A percentile compares a stretch with the other conserved stretches of the same genome.
Evolutionary conservation across 1,140 invertebrate species (phyloP).

Genomic region (Dendroctonus ponderosae): DNA sequence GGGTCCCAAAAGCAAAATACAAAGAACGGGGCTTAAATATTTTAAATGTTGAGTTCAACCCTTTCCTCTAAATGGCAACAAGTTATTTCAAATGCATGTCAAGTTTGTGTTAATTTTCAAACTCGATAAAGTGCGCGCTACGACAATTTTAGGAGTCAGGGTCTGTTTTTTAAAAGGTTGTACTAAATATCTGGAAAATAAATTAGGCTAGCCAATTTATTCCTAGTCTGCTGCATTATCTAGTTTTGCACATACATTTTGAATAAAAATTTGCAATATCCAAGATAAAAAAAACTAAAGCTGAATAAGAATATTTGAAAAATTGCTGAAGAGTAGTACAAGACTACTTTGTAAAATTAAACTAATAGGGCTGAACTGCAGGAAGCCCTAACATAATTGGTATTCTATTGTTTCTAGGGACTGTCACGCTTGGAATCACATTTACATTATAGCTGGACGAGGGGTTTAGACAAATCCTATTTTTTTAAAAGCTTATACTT

Average conservation of each 20-base stretch:
- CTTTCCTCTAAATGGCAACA: slow-evolving; percentile 37
- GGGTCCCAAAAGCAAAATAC: slow-evolving; percentile 24
- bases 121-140: slow-evolving; percentile 38
- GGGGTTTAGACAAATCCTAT: slow-evolving; percentile 24
- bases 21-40: slow-evolving; percentile 28
- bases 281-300: too few species aligned
- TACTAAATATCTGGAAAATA: slow-evolving; percentile 37
- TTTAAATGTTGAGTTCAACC: slow-evolving; percentile 30
- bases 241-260: too few species aligned
- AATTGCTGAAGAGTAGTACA: too few species aligned
- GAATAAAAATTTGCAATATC: too few species aligned
- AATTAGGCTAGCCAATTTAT: slow-evolving; percentile 41
- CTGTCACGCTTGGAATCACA: slow-evolving; percentile 16
- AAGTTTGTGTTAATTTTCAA: slow-evolving; percentile 41
- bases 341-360: too few species aligned
- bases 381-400: slow-evolving; percentile 4
- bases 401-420: slow-evolving; percentile 17
- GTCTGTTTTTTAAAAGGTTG: slow-evolving; percentile 35
- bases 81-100: slow-evolving; percentile 41
- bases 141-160: slow-evolving; percentile 34
- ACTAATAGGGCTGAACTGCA: too few species aligned
- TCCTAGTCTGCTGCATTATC: slow-evolving; percentile 34
- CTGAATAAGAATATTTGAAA: too few species aligned
- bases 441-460: slow-evolving; percentile 28
- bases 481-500: slow-evolving; percentile 29